phyloP scores from a whole-genome alignment of 2,888 invertebrate genomes.

The Noctua fimbriata region DNA sequence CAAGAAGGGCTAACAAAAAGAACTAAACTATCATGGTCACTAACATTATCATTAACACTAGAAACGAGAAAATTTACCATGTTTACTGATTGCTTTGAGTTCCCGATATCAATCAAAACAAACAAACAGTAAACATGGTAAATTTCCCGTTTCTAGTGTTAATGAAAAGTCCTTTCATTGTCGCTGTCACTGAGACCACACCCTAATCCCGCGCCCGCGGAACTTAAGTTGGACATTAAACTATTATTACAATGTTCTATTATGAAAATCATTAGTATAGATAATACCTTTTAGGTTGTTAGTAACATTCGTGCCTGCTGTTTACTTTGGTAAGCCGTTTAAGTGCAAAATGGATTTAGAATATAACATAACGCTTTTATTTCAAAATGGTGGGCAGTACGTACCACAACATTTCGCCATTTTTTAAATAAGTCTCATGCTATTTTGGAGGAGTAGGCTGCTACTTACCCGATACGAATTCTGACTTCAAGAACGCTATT shows the following conservation, averaged over 20 bases:
- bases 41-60: too few species aligned
- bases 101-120: too few species aligned
- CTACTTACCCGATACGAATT: not conserved
- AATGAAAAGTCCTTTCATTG: not conserved
- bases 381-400: not conserved
- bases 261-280: constrained; percentile 60
- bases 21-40: too few species aligned
- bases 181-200: constrained; percentile 9
- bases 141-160: too few species aligned
- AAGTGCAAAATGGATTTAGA: not conserved
- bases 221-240: constrained; percentile 59
- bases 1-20: not conserved
- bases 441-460: too few species aligned
- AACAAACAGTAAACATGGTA: too few species aligned
- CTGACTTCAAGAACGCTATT: not conserved
- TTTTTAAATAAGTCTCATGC: not conserved
- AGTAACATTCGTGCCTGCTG: constrained; percentile 13
- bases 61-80: too few species aligned
- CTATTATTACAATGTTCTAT: constrained; percentile 54
- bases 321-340: constrained; percentile 5
- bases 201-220: constrained; percentile 40
- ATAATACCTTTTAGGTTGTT: constrained; percentile 46
- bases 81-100: too few species aligned
- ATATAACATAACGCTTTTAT: too few species aligned
- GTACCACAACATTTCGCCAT: too few species aligned